Percentiles rank a stretch among this genome's conserved stretches.
phyloP scores from a whole-genome alignment of 2,113 vertebrate species.

The Cavia aperea region DNA sequence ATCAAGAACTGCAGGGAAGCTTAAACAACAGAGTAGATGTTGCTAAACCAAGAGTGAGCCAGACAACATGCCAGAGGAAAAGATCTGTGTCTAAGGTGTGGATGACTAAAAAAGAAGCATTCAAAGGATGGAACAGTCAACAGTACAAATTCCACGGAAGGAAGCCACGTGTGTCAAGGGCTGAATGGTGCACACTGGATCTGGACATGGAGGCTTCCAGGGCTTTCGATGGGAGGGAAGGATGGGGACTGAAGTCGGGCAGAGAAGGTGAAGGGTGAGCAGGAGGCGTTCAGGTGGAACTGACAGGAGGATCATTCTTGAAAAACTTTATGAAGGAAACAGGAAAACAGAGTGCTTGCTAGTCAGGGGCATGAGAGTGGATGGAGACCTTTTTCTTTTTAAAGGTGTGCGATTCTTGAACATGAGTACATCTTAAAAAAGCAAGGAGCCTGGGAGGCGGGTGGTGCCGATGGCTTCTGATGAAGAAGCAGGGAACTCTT shows the following conservation, averaged over 20 bases:
- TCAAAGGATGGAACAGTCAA: not conserved
- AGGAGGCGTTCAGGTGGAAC: not conserved
- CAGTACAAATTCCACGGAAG: not conserved
- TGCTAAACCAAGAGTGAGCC: not conserved
- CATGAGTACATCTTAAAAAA: not conserved
- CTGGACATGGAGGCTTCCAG: not conserved
- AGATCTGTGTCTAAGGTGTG: not conserved
- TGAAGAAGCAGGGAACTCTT: not conserved
- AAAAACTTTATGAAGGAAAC: not conserved
- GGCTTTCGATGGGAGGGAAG: not conserved
- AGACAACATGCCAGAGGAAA: not conserved
- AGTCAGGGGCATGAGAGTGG: not conserved
- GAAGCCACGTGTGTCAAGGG: not conserved
- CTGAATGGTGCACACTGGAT: not conserved
- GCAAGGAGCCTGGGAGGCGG: not conserved
- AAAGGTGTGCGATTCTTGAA: not conserved
- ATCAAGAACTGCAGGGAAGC: not conserved
- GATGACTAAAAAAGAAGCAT: not conserved
- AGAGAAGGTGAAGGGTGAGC: not conserved
- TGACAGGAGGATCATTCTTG: not conserved
- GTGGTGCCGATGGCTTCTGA: not conserved
- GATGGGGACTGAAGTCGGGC: too few species aligned
- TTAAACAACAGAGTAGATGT: not conserved
- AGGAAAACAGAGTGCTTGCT: not conserved
- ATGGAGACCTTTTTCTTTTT: not conserved